Evolutionary conservation across 2,888 invertebrate genomes (phyloP), one percentile per base, ranked within the genome.

Genomic region (Pegoplata infirma): DNA sequence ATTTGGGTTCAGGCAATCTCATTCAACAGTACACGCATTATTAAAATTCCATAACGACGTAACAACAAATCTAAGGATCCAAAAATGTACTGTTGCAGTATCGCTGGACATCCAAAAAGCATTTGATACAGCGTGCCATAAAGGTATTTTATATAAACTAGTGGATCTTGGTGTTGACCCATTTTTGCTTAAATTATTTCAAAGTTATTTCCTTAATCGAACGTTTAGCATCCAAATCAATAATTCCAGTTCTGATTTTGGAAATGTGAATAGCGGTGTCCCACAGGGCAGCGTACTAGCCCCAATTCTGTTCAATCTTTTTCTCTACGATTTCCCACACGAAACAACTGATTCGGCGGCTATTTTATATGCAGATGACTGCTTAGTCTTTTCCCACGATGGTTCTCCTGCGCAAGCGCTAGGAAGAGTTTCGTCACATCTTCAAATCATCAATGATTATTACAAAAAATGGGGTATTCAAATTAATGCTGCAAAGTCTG

Each of bases 71-170:
- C 17, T 55, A 8, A 32, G 55, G 10, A 7, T 17, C 10, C 17
- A 55, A 17, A 17, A 12, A 1, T 28, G 36, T 32, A 55, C 55
- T 10, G 55, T 55, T 7, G 55, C 55, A 36, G 12, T 55, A 12
- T 32, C 55, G 1, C 32, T 36, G 10, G 36, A 36, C 17, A 25
- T 59, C 5, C 23, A 59, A 44, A 59, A 44, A 17, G 59, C 59
- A 6, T 28, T 61, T 12, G 25, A 58, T 12, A 19, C 19, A 40
- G 21, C 40, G 2, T 58, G 21, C 7, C 58, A 58, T 19, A n/a
- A 58, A 36, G 58, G 32, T 25, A 28, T 66, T 17, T 2, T 53
- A 6, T 63, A 63, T 19, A 36, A 63, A 63, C 12, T 63, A 8
- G 36, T 61, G 2, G 49, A 23, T 5, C n/a, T 58, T 1, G 47